Conservation (phyloP, 2,888 invertebrate species). For the Parnassius mnemosyne region DNA sequence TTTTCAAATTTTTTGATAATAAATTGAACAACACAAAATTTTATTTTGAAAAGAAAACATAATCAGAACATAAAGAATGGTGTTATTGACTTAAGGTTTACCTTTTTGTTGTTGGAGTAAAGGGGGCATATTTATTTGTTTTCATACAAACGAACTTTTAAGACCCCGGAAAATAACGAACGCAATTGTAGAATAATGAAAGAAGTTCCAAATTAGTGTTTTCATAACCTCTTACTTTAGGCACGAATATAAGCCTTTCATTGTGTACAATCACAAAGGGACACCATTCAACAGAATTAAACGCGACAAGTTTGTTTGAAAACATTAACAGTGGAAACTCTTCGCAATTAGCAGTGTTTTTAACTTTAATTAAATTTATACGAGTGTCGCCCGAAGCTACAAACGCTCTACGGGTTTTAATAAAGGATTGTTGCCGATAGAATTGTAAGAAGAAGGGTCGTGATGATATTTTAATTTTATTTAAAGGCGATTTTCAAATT, state of each 20-base stretch:
- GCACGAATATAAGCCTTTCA: background rate
- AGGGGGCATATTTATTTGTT: too few species aligned
- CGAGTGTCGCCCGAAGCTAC: background rate
- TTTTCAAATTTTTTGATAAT: too few species aligned
- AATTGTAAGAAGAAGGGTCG: background rate
- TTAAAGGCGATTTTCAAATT: background rate
- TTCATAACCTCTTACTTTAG: background rate
- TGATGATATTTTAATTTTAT: slow-evolving; percentile 6
- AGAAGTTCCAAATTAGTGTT: slow-evolving; percentile 1
- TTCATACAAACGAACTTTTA: background rate
- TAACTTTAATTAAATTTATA: slow-evolving; percentile 12
- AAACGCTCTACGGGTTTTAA: background rate
- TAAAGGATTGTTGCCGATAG: background rate
- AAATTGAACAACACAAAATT: too few species aligned
- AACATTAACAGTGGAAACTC: background rate
- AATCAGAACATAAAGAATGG: too few species aligned
- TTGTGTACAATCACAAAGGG: slow-evolving; percentile 7
- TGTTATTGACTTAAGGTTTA: too few species aligned
- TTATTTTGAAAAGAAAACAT: too few species aligned
- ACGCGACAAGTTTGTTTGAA: slow-evolving; percentile 9
- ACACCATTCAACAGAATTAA: slow-evolving; percentile 4
- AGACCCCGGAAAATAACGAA: background rate
- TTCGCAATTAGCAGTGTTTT: slow-evolving; percentile 9
- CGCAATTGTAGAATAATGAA: background rate
- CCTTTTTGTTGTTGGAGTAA: too few species aligned